Evolutionary conservation across 2,113 vertebrate genomes (phyloP).

Genomic region (Lampris megalopsis): DNA sequence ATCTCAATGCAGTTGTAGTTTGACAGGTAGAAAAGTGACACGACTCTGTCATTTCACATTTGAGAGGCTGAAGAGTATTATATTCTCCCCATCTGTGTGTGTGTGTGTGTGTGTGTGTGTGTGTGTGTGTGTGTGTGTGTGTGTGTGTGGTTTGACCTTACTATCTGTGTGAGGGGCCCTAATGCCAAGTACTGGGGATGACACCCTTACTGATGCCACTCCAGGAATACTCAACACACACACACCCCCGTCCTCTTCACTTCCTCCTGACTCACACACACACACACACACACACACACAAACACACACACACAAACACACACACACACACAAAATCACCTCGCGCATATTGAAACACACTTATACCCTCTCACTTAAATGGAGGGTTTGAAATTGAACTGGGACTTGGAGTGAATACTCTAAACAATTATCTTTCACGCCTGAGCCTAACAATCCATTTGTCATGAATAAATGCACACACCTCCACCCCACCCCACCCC

Average conservation of each 20-base stretch:
- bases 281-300: constrained; percentile 49
- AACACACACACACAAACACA: neutral
- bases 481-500: neutral
- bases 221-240: constrained; percentile 62
- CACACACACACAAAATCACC: constrained; percentile 19
- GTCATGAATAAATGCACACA: constrained; percentile 68
- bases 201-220: constrained; percentile 64
- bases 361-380: constrained; percentile 68
- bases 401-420: constrained; percentile 76
- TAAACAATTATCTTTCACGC: constrained; percentile 77
- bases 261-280: constrained; percentile 24
- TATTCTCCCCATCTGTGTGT: neutral
- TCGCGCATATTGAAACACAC: constrained; percentile 34
- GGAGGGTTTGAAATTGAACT: constrained; percentile 77
- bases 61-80: neutral
- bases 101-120: constrained; percentile 8
- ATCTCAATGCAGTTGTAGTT: constrained; percentile 1
- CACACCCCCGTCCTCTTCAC: no score
- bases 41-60: constrained; percentile 31
- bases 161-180: constrained; percentile 39
- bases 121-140: constrained; percentile 16
- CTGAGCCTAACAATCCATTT: constrained; percentile 66
- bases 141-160: constrained; percentile 22
- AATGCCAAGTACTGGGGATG: constrained; percentile 58
- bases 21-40: constrained; percentile 19